These are phyloP conservation scores for Drosophila ironensis DNA, from an alignment of 1,140 invertebrate genomes.

Conservation along the genomic window DNA sequence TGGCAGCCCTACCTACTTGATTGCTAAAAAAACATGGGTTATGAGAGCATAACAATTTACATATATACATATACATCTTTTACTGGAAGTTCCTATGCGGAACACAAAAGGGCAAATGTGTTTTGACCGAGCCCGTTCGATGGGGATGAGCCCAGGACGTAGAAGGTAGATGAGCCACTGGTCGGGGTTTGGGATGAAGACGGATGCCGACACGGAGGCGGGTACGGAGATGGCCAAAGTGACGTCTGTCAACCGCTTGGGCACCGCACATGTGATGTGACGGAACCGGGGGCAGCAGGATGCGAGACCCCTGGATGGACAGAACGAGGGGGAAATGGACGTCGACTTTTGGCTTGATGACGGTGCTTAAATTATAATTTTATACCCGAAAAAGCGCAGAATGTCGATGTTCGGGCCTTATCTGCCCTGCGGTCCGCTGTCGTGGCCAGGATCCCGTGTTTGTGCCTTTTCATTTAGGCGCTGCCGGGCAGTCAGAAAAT, in stretches of 20 bases:
- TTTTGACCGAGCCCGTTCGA: constrained; percentile 37
- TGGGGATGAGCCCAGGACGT: constrained; percentile 3
- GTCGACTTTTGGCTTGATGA: constrained; percentile 79
- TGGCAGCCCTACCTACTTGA: constrained; percentile 10
- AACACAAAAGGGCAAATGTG: constrained; percentile 68
- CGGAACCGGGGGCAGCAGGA: not conserved
- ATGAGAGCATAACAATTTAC: constrained; percentile 34
- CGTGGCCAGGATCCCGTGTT: constrained; percentile 24
- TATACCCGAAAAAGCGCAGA: constrained; percentile 75
- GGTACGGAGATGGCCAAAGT: constrained; percentile 16
- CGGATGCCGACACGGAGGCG: not conserved
- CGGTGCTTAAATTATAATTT: constrained; percentile 81
- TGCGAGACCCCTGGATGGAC: not conserved
- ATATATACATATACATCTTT: too few relatives aligned
- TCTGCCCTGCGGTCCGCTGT: constrained; percentile 32
- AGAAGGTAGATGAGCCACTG: too few relatives aligned
- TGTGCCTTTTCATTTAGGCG: constrained; percentile 53
- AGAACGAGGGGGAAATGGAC: constrained; percentile 24
- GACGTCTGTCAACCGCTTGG: constrained; percentile 61
- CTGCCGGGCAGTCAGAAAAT: constrained; percentile 62
- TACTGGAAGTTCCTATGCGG: constrained; percentile 23
- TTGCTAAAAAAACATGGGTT: constrained; percentile 32
- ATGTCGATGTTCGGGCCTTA: constrained; percentile 49
- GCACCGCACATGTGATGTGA: constrained; percentile 47
- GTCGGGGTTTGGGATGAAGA: too few relatives aligned